These are phyloP conservation scores for Ornithorhynchus anatinus DNA, from an alignment of 2,113 vertebrate species.

Conservation along the genomic window DNA sequence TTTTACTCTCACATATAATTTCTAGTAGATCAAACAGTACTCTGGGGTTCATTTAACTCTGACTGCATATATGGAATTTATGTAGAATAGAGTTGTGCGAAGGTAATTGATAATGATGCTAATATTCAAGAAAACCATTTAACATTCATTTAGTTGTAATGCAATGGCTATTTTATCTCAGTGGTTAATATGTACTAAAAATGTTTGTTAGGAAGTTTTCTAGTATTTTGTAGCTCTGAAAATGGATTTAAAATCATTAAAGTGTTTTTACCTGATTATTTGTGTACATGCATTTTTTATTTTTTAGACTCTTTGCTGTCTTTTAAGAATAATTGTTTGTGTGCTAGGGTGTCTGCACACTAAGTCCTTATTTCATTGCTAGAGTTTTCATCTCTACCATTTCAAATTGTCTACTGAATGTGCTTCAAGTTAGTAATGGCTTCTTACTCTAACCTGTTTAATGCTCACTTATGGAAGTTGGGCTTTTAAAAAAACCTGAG, in stretches of 20 bases:
- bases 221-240: constrained; percentile 12
- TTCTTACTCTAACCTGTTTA: not conserved
- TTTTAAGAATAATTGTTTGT: not conserved
- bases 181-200: constrained; percentile 9
- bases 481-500: not conserved
- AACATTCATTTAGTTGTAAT: constrained; percentile 53
- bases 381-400: constrained; percentile 7
- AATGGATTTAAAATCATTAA: constrained; percentile 8
- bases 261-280: not conserved
- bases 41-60: no score
- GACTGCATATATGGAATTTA: no score
- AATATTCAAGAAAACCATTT: constrained; percentile 48
- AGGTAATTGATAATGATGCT: constrained; percentile 54
- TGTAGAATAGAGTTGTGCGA: no score
- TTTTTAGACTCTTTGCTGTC: no score
- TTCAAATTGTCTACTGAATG: not conserved
- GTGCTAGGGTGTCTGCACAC: not conserved
- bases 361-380: constrained; percentile 12
- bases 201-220: constrained; percentile 26
- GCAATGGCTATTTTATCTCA: constrained; percentile 36
- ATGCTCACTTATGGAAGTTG: no score
- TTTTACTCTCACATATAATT: no score
- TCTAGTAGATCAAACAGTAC: no score
- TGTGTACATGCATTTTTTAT: not conserved
- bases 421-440: not conserved